Evolutionary conservation across 2,888 invertebrate species (phyloP).

Genomic region (Coecobrya sp.): DNA sequence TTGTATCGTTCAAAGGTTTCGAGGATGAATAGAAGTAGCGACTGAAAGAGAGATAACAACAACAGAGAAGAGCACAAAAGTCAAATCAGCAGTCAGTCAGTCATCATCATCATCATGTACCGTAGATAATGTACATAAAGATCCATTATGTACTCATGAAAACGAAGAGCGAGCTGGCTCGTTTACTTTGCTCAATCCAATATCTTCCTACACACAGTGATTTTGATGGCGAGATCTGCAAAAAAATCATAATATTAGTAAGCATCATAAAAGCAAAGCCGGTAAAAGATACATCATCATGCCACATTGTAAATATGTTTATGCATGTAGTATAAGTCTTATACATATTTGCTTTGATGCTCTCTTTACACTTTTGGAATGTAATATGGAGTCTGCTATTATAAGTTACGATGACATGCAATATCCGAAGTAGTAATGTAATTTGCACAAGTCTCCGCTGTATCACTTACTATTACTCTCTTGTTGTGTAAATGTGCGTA

Average conservation of each 20-base stretch:
- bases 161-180: background rate
- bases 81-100: constrained; percentile 63
- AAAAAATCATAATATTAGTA: constrained; percentile 28
- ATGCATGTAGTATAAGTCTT: background rate
- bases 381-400: background rate
- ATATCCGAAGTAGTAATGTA: background rate
- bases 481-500: background rate
- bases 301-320: background rate
- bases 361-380: background rate
- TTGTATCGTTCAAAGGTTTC: constrained; percentile 24
- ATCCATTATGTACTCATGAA: constrained; percentile 57
- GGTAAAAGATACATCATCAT: constrained; percentile 18
- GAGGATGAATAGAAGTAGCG: background rate
- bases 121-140: constrained; percentile 62
- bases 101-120: constrained; percentile 54
- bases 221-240: constrained; percentile 39
- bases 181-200: constrained; percentile 45
- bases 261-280: constrained; percentile 42
- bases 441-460: background rate
- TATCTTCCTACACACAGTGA: background rate
- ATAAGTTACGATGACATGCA: background rate
- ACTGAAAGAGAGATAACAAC: constrained; percentile 16
- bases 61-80: constrained; percentile 51
- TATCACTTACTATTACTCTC: background rate
- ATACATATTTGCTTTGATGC: too few relatives aligned